These are phyloP conservation scores for Anthrax anthrax DNA, from an alignment of 2,888 invertebrate genomes.

Conservation along the genomic window DNA sequence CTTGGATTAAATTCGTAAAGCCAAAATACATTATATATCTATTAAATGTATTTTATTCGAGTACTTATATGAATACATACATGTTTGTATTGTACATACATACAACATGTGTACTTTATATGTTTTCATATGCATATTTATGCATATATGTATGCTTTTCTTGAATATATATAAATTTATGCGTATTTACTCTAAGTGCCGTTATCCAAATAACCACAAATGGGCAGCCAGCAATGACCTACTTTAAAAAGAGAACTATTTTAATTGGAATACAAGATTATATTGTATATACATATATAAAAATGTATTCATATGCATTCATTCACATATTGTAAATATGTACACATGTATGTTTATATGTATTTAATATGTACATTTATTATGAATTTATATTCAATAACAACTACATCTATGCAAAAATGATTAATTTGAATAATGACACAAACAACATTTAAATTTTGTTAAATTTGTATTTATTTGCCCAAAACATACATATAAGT, in stretches of 20 bases:
- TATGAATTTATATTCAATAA: too few species aligned
- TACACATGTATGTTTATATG: neutral
- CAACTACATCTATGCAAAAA: too few species aligned
- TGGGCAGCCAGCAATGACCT: neutral
- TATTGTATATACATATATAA: neutral
- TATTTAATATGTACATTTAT: neutral
- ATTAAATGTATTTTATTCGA: too few species aligned
- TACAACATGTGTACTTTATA: too few species aligned
- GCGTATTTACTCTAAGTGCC: too few species aligned
- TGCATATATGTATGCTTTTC: neutral
- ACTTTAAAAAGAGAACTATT: neutral
- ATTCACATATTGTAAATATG: too few species aligned
- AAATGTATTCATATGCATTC: neutral
- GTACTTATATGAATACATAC: too few species aligned
- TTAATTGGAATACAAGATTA: too few species aligned
- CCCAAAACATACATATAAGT: neutral
- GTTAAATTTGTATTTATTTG: neutral
- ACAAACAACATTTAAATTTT: neutral
- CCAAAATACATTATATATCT: too few species aligned
- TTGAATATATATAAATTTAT: too few species aligned
- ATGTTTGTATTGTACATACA: too few species aligned
- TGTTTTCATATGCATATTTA: neutral
- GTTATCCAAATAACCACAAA: neutral
- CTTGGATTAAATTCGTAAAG: too few species aligned
- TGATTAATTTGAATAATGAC: neutral